A percentile compares a stretch with the other conserved stretches of the same genome.
phyloP scores from a whole-genome alignment of 2,797 vertebrate species.

The Xyrichtys novacula region DNA sequence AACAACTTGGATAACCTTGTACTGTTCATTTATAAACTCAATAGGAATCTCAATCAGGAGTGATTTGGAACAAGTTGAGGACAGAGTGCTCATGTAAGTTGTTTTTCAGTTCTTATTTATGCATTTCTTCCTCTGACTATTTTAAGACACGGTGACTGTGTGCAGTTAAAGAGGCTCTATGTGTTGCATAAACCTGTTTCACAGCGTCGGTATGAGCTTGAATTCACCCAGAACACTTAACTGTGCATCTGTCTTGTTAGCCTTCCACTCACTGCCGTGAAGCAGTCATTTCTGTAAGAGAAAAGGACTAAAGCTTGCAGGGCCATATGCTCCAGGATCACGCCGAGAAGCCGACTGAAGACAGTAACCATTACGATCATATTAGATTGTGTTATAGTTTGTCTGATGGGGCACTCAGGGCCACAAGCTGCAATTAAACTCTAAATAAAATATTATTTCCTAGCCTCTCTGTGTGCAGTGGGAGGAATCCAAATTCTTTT shows the following conservation, averaged over 20 bases:
- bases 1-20: too few species aligned
- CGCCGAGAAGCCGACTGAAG: constrained; percentile 53
- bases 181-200: not conserved
- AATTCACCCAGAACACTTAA: constrained; percentile 23
- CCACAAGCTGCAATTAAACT: constrained; percentile 83
- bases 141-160: not conserved
- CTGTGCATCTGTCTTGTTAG: constrained; percentile 42
- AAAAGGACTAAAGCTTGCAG: constrained; percentile 29
- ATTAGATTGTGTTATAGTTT: constrained; percentile 77
- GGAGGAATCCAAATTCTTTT: constrained; percentile 77
- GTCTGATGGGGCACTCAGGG: constrained; percentile 75
- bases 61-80: too few species aligned
- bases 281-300: constrained; percentile 6
- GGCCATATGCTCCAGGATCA: constrained; percentile 55
- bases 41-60: too few species aligned
- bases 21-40: too few species aligned
- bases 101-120: too few species aligned
- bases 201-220: constrained; percentile 2
- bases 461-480: constrained; percentile 63
- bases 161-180: not conserved
- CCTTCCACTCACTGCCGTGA: constrained; percentile 1
- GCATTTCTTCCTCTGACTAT: too few species aligned
- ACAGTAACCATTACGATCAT: constrained; percentile 78
- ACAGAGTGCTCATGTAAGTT: too few species aligned
- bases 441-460: constrained; percentile 83